Base-by-base conservation (phyloP, 1,140 invertebrate genomes). In the Mercenaria mercenaria region DNA sequence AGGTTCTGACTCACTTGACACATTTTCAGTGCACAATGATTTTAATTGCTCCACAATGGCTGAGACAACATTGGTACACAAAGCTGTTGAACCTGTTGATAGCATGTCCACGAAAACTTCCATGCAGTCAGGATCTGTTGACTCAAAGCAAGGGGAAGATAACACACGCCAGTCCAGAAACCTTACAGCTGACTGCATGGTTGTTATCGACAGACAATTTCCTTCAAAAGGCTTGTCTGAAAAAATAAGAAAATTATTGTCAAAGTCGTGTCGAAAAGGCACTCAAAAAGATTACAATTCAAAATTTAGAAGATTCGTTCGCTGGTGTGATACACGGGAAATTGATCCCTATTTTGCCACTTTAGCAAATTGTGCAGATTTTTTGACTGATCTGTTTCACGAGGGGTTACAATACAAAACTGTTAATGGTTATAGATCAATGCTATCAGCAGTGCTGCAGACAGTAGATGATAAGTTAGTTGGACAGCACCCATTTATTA, bases 31-130 rank as follows among this genome's bases (percentile, higher is more conserved):
- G 82, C 32, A 61, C 43, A 77, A 87, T 87, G 29, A 76, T 87
- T n/a, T 41, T 87, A 43, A 77, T 87, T 47, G 84, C 84, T 15
- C 84, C 84, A n/a, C 18, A 52, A 11, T 89, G 88, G 88, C 79
- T 50, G 26, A 20, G 80, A 32, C 43, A 61, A 23, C n/a, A n/a
- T n/a, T n/a, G n/a, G n/a, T n/a, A n/a, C n/a, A n/a, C n/a, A n/a
- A n/a, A n/a, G n/a, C n/a, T n/a, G n/a, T n/a, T n/a, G n/a, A n/a
- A n/a, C n/a, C n/a, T n/a, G n/a, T n/a, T n/a, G n/a, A n/a, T n/a
- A 34, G 88, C 64, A 37, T 43, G 2, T 43, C 80, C 80, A 47
- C 0, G 83, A 1, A 82, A 76, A 50, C n/a, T n/a, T n/a, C n/a
- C n/a, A n/a, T n/a, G n/a, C n/a, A n/a, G n/a, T n/a, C n/a, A n/a